Evolutionary conservation across 2,797 vertebrate genomes (phyloP), one percentile per base, ranked within the genome.

Genomic region (Mastacembelus armatus): DNA sequence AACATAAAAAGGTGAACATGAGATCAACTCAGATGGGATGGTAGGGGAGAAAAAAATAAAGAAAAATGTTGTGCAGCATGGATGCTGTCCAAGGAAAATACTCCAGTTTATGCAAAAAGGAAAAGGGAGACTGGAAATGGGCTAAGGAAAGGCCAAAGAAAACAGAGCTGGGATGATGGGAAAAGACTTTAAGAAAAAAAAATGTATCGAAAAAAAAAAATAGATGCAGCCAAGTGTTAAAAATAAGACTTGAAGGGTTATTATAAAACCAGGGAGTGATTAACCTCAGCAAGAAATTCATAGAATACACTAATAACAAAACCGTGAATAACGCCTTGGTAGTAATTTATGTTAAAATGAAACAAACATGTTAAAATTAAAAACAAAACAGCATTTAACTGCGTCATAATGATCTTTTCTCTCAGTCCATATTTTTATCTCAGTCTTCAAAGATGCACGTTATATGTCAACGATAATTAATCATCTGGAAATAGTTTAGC

Each of bases 51-150:
- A 50, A 50, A 54, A 75, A 47, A 33, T n/a, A 12, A 30, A 69
- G 22, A 57, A 43, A 60, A 60, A 54, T 74, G 35, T 74, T 79
- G 43, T 85, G 15, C 71, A 19, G 61, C 16, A 0, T 74, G 81
- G 78, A 78, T 9, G 0, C 4, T 7, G 11, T 83, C 87, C 84
- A 87, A 85, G 51, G 39, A 85, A 85, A 87, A 89, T 26, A 36
- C 56, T 52, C 5, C 40, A 66, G 64, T 58, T 63, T 73, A 86
- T 83, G 83, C 68, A 77, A 66, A 77, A 56, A 48, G 29, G 64
- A 64, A 68, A 77, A 35, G 22, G 51, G 3, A 66, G 67, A 66
- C 60, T 61, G 66, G 26, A 62, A 70, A 66, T 2, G 26, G 35
- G 54, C 36, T 8, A n/a, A 38, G 49, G 26, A 42, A 64, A 56